These are phyloP conservation scores for Dreissena rostriformis DNA, from an alignment of 1,140 invertebrate species.

Conservation along the genomic window DNA sequence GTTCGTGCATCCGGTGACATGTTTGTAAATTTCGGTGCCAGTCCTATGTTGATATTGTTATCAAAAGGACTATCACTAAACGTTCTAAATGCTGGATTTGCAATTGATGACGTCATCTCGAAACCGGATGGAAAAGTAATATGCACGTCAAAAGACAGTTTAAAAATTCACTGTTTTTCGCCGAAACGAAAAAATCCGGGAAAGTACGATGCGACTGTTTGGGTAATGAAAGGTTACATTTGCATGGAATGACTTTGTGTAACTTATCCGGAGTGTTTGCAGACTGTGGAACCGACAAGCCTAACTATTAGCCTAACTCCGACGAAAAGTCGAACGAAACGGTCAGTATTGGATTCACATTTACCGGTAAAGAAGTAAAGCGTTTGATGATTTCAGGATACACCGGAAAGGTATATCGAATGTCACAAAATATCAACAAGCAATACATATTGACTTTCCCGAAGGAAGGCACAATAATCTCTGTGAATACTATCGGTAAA, in stretches of 20 bases:
- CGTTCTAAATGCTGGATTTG: constrained; percentile 5
- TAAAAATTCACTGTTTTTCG: neutral
- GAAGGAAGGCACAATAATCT: constrained; percentile 25
- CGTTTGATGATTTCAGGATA: constrained; percentile 21
- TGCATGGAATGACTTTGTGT: constrained; percentile 40
- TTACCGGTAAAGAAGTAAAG: constrained; percentile 17
- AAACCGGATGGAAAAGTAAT: neutral
- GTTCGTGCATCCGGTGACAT: neutral
- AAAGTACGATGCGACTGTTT: neutral
- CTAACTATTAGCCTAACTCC: constrained; percentile 47
- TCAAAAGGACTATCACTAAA: neutral
- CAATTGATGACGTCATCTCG: constrained; percentile 22
- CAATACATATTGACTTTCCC: constrained; percentile 39
- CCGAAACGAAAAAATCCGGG: neutral
- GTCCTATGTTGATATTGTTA: neutral
- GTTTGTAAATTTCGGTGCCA: neutral
- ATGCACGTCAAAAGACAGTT: constrained; percentile 19
- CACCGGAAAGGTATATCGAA: constrained; percentile 45
- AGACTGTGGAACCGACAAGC: constrained; percentile 39
- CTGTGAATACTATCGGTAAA: constrained; percentile 13
- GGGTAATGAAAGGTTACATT: constrained; percentile 1
- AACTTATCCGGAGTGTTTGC: neutral
- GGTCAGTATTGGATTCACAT: constrained; percentile 17
- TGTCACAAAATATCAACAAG: constrained; percentile 26
- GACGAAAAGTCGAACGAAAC: constrained; percentile 19